Conservation (phyloP, 2,797 vertebrate genomes). For the Helarctos malayanus region DNA sequence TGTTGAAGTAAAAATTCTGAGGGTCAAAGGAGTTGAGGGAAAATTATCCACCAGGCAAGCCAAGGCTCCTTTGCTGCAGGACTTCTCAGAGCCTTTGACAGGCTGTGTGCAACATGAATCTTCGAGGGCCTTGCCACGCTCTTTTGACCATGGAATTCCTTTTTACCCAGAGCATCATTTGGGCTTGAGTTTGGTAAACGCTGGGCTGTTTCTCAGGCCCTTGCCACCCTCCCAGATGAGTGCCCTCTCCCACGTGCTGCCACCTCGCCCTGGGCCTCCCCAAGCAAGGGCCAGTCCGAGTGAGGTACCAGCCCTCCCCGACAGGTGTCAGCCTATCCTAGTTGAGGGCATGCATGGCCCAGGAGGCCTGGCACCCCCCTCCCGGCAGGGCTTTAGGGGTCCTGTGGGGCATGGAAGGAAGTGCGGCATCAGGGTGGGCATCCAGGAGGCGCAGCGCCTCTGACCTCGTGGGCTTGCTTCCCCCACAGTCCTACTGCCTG, state of each 20-base stretch:
- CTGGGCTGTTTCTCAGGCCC: not conserved
- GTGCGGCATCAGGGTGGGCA: not conserved
- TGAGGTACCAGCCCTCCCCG: not conserved
- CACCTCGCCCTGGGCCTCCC: not conserved
- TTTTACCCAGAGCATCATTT: not conserved
- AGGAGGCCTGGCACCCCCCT: not conserved
- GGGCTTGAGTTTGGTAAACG: not conserved
- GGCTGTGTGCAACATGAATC: rapidly evolving
- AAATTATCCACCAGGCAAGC: not conserved
- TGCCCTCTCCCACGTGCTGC: rapidly evolving
- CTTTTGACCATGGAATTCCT: not conserved
- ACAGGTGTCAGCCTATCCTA: not conserved
- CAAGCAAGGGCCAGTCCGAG: not conserved
- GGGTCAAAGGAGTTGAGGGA: not conserved
- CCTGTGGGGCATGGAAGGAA: not conserved
- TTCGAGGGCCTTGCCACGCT: not conserved
- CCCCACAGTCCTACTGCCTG: conserved; percentile 96
- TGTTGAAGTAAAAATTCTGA: not conserved
- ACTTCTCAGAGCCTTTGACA: not conserved
- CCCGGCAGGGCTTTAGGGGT: not conserved
- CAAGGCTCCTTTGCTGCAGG: not conserved
- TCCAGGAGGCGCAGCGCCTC: not conserved
- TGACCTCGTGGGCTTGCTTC: not conserved
- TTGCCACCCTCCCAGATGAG: not conserved
- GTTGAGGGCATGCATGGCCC: not conserved